Evolutionary conservation across 2,113 vertebrate genomes (phyloP), one percentile per base, ranked within the genome.

Genomic region (Orycteropus afer): DNA sequence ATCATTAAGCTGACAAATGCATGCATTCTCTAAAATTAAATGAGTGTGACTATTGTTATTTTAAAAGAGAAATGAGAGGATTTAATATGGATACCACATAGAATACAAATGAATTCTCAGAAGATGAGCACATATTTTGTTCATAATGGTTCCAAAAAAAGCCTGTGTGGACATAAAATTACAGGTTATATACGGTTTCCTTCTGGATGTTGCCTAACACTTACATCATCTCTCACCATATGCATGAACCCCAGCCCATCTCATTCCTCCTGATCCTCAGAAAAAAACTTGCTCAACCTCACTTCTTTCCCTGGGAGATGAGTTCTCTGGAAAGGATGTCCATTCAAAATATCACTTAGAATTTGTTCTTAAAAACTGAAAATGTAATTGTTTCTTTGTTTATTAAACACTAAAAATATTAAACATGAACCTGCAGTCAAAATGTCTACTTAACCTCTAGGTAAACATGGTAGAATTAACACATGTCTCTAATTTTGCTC

Each of bases 1-100:
- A 74, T 47, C 67, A 37, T 45, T 73, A 89, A 67, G 23, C 23
- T 65, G n/a, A 86, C 32, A 89, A 90, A 77, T 37, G 3, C 14
- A 81, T 37, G 3, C 29, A 81, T 55, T 90, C 61, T 42, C 53
- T 87, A 77, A 97, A 97, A 91, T 85, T 91, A 86, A 95, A 57
- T 82, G 51, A 85, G 15, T 57, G 10, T 69, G 42, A 90, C 77
- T 83, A 67, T 65, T 47, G 34, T 74, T 53, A 67, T 81, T 95
- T 86, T 82, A 77, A 76, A 18, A 79, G 20, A 76, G 37, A 90
- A 84, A 80, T 55, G 9, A 79, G 42, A 94, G n/a, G 15, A 91
- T 63, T 67, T 59, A 40, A 59, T 59, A 57, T 88, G 42, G 7
- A 49, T 53, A 59, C 32, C 37, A 53, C 7, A 23, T 40, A 90